A percentile compares a stretch with the other conserved stretches of the same genome.
phyloP scores from a whole-genome alignment of 2,888 invertebrate species.

The Zootermopsis nevadensis region DNA sequence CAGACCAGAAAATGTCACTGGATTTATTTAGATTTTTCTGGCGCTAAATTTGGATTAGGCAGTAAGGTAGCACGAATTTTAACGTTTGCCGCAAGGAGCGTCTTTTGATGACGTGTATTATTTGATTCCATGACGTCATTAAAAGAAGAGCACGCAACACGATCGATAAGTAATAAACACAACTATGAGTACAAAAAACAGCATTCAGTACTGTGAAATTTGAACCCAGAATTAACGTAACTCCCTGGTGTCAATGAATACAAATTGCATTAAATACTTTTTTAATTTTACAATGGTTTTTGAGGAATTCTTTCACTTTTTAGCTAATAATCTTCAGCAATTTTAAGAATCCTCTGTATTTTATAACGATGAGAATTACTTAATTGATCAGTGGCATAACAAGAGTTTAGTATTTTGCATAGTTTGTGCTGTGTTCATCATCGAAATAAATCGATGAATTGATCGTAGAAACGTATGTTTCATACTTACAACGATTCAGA shows the following conservation, averaged over 20 bases:
- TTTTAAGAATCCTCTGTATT: no score
- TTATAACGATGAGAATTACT: no score
- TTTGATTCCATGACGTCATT: background rate
- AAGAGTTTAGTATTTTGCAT: no score
- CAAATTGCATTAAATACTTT: no score
- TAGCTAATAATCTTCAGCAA: background rate
- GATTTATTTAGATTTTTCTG: no score
- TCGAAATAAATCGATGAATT: conserved; percentile 6
- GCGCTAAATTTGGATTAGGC: no score
- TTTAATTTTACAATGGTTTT: background rate
- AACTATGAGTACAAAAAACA: background rate
- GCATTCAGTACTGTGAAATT: background rate
- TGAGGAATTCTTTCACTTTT: background rate
- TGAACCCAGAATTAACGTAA: background rate
- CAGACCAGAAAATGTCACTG: no score
- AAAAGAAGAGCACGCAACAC: background rate
- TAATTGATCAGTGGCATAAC: no score
- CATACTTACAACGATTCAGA: background rate
- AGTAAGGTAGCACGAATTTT: no score
- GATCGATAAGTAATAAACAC: conserved; percentile 6
- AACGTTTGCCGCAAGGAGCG: no score
- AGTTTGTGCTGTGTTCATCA: no score
- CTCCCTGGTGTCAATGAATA: background rate
- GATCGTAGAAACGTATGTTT: background rate
- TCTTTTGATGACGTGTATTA: background rate